Evolutionary conservation across 2,888 invertebrate species (phyloP).

Genomic region (Drosophila mimica): DNA sequence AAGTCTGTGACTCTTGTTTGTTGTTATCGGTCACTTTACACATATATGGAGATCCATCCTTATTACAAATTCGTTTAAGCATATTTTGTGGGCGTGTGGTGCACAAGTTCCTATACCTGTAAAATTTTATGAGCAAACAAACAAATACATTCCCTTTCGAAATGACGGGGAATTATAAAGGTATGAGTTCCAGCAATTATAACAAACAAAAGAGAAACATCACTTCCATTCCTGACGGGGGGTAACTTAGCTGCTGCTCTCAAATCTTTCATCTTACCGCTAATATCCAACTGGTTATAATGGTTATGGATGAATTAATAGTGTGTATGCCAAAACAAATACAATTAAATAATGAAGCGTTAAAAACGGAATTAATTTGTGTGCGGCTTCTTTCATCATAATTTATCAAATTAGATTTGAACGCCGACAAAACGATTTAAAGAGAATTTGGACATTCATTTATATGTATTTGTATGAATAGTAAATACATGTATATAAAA

Average conservation of each 20-base stretch:
- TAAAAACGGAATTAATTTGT: slow-evolving; percentile 73
- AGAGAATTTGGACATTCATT: slow-evolving; percentile 16
- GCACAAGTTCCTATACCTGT: not conserved
- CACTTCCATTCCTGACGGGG: slow-evolving; percentile 74
- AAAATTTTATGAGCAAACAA: slow-evolving; percentile 3
- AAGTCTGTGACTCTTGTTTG: not conserved
- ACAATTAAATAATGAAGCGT: slow-evolving; percentile 75
- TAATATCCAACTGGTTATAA: slow-evolving; percentile 75
- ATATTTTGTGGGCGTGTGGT: slow-evolving; percentile 5
- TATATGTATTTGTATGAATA: not conserved
- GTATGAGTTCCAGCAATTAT: slow-evolving; percentile 66
- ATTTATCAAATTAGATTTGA: slow-evolving; percentile 59
- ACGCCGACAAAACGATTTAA: slow-evolving; percentile 59
- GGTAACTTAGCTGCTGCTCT: slow-evolving; percentile 49
- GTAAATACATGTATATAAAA: slow-evolving; percentile 19
- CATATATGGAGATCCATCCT: not conserved
- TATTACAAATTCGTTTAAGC: not conserved
- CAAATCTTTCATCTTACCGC: slow-evolving; percentile 68
- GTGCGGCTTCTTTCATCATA: slow-evolving; percentile 64
- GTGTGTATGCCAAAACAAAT: slow-evolving; percentile 73
- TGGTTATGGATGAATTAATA: slow-evolving; percentile 69
- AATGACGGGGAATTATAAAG: slow-evolving; percentile 12
- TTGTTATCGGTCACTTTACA: not conserved
- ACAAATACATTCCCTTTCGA: slow-evolving; percentile 11
- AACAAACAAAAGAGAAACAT: slow-evolving; percentile 70